Conservation (phyloP, 2,888 invertebrate genomes). For the Ormyrus nitidulus region DNA sequence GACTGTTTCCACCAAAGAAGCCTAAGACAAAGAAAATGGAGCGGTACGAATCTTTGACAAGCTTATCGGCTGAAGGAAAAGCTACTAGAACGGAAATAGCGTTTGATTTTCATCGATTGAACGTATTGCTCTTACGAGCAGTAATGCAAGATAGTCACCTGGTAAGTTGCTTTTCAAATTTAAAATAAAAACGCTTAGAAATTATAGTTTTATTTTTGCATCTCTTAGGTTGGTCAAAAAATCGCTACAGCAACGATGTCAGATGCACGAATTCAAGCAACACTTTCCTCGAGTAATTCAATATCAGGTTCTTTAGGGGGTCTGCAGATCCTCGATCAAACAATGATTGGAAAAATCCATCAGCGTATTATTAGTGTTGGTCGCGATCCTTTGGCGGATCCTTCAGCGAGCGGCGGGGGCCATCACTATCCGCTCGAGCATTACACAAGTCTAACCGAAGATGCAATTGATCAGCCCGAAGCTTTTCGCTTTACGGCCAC, state of each 20-base stretch:
- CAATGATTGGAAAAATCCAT: conserved; percentile 88
- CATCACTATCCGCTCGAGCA: conserved; percentile 65
- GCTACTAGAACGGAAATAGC: conserved; percentile 85
- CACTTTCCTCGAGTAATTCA: conserved; percentile 79
- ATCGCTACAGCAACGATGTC: conserved; percentile 96
- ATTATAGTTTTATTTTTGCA: no score
- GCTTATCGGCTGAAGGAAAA: conserved; percentile 62
- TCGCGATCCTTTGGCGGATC: conserved; percentile 82
- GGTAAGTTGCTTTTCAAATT: conserved; percentile 66
- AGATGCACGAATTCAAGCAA: conserved; percentile 92
- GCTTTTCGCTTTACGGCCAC: conserved; percentile 79
- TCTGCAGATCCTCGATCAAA: conserved; percentile 92
- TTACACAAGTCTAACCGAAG: conserved; percentile 64
- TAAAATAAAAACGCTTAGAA: background rate
- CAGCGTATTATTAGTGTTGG: conserved; percentile 92
- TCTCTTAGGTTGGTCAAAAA: conserved; percentile 81
- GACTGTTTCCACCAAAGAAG: conserved; percentile 79
- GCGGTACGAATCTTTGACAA: conserved; percentile 68
- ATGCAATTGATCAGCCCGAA: conserved; percentile 59
- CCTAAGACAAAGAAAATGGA: conserved; percentile 60
- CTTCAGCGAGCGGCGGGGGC: conserved; percentile 53
- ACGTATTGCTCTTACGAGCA: conserved; percentile 89
- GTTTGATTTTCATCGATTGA: conserved; percentile 94
- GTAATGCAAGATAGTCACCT: conserved; percentile 83
- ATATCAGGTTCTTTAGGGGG: conserved; percentile 94